Conservation (phyloP, 1,140 invertebrate genomes). For the Holcopasites calliopsidis region DNA sequence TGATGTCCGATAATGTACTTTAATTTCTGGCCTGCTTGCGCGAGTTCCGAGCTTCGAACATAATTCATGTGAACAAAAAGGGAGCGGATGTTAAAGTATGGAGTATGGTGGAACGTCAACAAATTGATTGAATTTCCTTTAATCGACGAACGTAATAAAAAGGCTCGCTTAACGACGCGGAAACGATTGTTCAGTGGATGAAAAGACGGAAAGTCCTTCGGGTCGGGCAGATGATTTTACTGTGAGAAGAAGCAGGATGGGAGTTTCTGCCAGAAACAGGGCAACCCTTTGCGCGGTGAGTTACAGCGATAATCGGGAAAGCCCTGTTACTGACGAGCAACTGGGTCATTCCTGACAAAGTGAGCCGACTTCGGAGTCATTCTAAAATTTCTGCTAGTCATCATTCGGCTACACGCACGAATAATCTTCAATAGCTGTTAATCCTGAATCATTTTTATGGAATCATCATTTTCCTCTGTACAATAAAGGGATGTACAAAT, state of each 20-base stretch:
- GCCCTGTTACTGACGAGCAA: conserved; percentile 46
- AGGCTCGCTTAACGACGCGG: neutral
- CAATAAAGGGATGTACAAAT: too few relatives aligned
- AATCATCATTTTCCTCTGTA: too few relatives aligned
- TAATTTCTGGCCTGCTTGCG: neutral
- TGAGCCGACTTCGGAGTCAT: conserved; percentile 28
- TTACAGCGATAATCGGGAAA: conserved; percentile 48
- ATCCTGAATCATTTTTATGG: too few relatives aligned
- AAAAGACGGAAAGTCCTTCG: neutral
- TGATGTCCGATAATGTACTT: neutral
- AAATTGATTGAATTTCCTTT: neutral
- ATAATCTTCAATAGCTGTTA: neutral
- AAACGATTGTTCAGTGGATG: conserved; percentile 26
- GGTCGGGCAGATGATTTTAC: conserved; percentile 14
- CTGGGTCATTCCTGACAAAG: conserved; percentile 62
- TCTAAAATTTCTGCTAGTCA: conserved; percentile 45
- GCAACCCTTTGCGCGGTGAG: conserved; percentile 37
- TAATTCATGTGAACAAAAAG: neutral
- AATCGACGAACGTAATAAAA: neutral
- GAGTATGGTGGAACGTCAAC: too few relatives aligned
- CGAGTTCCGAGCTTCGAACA: neutral
- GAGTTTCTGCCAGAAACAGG: conserved; percentile 49
- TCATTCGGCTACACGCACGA: conserved; percentile 1
- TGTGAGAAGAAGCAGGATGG: conserved; percentile 5
- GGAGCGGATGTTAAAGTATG: neutral